Base-by-base conservation (phyloP, 1,140 invertebrate species). In the Monomorium pharaonis region DNA sequence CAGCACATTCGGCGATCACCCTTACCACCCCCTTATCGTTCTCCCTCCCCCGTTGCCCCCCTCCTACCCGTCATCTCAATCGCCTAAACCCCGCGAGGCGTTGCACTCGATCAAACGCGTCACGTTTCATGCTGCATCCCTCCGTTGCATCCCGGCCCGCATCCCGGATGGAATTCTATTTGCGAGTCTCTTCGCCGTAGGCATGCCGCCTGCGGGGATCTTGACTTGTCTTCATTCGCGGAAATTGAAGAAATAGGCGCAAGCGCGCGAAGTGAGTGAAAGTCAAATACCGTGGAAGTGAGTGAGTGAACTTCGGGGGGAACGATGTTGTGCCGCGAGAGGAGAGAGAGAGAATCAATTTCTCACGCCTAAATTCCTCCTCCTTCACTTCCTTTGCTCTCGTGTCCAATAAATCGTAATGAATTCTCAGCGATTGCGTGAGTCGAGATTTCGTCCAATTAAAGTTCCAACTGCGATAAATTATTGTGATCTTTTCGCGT, bases 61-160 rank as follows among this genome's bases (percentile, higher is more conserved):
- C 30, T 16, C 63, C 49, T n/a, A n/a, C 77, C 49, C 24, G 78
- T 58, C 78, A 58, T 83, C 37, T 18, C 78, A 44, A 83, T 83
- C 78, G 51, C 37, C 67, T 44, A 58, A 83, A 83, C 67, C 67
- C 65, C 65, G 78, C 85, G 44, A 74, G 56, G 54, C 80, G 58
- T 84, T 67, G 78, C 80, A 56, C 65, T 76, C 62, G 49, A 86
- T 86, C 77, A 81, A 88, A 84, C 47, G 72, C 84, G 69, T 86
- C 62, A 75, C 75, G 49, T 85, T 88, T 54, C 47, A 58, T 72
- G 24, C 56, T 16, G 44, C 72, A 51, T 77, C 72, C 12, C 47
- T n/a, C n/a, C 51, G 3, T 18, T 27, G 44, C 24, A 54, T 14
- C 42, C 18, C 18, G 37, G 12, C 5, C 37, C 21, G 78, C 37